A percentile compares a stretch with the other conserved stretches of the same genome.
Conservation (phyloP, 2,888 invertebrate genomes). For the Dorcus parallelipipedus region DNA sequence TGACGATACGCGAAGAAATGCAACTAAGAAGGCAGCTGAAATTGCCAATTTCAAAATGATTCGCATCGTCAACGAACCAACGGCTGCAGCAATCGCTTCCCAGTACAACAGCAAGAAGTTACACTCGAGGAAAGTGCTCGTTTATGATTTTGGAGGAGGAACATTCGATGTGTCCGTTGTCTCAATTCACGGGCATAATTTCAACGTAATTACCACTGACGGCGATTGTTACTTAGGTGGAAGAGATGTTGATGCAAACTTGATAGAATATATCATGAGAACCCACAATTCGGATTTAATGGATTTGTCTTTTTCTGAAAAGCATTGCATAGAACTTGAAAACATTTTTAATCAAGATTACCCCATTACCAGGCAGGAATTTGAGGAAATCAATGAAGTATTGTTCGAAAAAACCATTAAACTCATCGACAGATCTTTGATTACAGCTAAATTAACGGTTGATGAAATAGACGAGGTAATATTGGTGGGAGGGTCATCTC, state of each 20-base stretch:
- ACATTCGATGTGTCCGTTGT: slow-evolving; percentile 33
- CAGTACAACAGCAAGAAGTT: slow-evolving; percentile 17
- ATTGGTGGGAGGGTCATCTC: slow-evolving; percentile 33
- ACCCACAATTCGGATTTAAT: slow-evolving; percentile 18
- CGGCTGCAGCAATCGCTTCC: slow-evolving; percentile 31
- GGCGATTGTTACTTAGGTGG: slow-evolving; percentile 34
- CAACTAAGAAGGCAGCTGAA: slow-evolving; percentile 28
- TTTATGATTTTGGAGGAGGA: slow-evolving; percentile 33
- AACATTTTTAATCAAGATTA: too few species aligned
- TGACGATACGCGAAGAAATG: slow-evolving; percentile 29
- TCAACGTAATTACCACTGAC: slow-evolving; percentile 25
- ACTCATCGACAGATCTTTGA: slow-evolving; percentile 25
- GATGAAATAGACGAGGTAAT: slow-evolving; percentile 30
- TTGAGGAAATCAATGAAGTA: slow-evolving; percentile 25
- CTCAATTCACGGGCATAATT: slow-evolving; percentile 12
- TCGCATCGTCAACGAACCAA: slow-evolving; percentile 30
- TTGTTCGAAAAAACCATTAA: slow-evolving; percentile 25
- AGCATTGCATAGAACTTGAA: too few species aligned
- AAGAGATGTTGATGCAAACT: slow-evolving; percentile 28
- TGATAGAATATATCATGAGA: slow-evolving; percentile 22
- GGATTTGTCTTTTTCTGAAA: background rate
- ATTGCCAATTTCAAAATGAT: slow-evolving; percentile 28
- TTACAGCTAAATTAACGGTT: slow-evolving; percentile 19
- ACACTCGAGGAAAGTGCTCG: slow-evolving; percentile 20
- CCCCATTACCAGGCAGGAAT: slow-evolving; percentile 19